Evolutionary conservation across 2,888 invertebrate genomes (phyloP).

Genomic region (Teleiodes luculella): DNA sequence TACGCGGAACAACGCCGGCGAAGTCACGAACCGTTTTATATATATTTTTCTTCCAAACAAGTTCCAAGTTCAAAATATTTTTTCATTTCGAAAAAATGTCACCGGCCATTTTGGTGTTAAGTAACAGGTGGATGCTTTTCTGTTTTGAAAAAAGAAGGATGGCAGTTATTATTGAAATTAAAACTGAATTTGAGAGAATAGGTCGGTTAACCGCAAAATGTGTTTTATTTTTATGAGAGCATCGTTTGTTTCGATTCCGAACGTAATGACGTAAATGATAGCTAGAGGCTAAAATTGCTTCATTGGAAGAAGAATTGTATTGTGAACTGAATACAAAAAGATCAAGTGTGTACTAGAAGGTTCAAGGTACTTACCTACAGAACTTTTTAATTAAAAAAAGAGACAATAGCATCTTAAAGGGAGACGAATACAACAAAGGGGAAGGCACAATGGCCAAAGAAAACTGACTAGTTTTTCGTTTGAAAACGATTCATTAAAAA

Average conservation of each 20-base stretch:
- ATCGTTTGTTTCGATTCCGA: conserved; percentile 19
- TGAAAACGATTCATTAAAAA: conserved; percentile 48
- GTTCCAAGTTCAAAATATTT: conserved; percentile 14
- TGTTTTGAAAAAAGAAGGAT: conserved; percentile 34
- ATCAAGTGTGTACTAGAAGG: no score
- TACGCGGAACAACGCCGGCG: conserved; percentile 28
- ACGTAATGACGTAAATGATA: conserved; percentile 15
- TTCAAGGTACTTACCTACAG: not conserved
- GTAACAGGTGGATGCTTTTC: conserved; percentile 53
- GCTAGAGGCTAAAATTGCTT: conserved; percentile 10
- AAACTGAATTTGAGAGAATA: conserved; percentile 62
- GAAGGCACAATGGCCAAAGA: conserved; percentile 36
- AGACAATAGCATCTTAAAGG: conserved; percentile 35
- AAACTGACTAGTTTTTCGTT: conserved; percentile 36
- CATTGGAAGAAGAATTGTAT: conserved; percentile 15
- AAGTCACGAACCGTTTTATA: conserved; percentile 24
- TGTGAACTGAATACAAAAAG: conserved; percentile 1
- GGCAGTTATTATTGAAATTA: conserved; percentile 54
- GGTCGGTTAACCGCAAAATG: conserved; percentile 57
- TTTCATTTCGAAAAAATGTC: conserved; percentile 23
- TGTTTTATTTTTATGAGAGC: conserved; percentile 43
- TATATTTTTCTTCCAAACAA: not conserved
- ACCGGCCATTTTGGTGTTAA: conserved; percentile 22
- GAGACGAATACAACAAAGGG: conserved; percentile 30
- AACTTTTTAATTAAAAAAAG: conserved; percentile 26